These are phyloP conservation scores for Onychomys torridus DNA, from an alignment of 2,797 vertebrate species.

Conservation along the genomic window DNA sequence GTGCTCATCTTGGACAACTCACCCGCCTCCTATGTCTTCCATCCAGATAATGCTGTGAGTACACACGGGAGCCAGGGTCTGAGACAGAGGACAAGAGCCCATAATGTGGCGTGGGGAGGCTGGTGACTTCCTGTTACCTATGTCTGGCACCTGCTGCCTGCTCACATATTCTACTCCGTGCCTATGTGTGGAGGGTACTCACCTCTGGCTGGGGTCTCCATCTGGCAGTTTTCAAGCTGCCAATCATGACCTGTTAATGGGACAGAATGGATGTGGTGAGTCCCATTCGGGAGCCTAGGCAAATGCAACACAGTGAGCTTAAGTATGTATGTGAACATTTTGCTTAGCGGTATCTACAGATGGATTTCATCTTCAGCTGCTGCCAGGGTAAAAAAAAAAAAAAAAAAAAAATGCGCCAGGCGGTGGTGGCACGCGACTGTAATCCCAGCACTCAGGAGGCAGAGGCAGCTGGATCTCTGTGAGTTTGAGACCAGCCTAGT, in stretches of 20 bases:
- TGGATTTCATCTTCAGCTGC: not conserved
- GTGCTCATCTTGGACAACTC: constrained; percentile 99
- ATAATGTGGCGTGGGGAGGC: not conserved
- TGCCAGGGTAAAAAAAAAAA: too few relatives aligned
- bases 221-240: not conserved
- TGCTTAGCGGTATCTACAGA: not conserved
- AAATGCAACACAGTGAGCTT: not conserved
- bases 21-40: constrained; percentile 97
- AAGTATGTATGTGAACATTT: not conserved
- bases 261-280: not conserved
- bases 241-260: not conserved
- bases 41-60: constrained; percentile 97
- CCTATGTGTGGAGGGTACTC: accelerated
- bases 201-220: too few relatives aligned
- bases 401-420: too few relatives aligned
- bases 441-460: too few relatives aligned
- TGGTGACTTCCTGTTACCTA: not conserved
- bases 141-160: not conserved
- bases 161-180: not conserved
- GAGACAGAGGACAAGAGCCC: not conserved
- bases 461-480: too few relatives aligned
- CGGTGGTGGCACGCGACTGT: too few relatives aligned
- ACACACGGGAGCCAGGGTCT: accelerated
- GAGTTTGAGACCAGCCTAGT: too few relatives aligned
- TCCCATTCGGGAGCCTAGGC: not conserved